Percentiles rank a stretch among this genome's conserved stretches.
Conservation (phyloP, 2,888 invertebrate species). For the Thymelicus lineola region DNA sequence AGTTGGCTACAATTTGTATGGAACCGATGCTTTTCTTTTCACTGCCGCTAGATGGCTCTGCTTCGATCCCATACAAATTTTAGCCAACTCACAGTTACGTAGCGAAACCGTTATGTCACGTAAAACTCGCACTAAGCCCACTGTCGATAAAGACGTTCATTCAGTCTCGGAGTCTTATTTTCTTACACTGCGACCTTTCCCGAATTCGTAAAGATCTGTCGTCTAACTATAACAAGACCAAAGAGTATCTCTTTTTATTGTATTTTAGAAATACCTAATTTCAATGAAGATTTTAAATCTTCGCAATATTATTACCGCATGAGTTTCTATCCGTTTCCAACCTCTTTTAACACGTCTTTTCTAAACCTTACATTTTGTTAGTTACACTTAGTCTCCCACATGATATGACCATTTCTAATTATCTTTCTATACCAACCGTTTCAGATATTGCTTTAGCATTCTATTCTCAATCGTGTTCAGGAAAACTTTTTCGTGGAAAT, state of each 20-base stretch:
- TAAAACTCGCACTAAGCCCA: no score
- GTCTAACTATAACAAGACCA: conserved; percentile 63
- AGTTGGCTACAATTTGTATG: no score
- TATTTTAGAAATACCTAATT: conserved; percentile 80
- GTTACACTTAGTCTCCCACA: conserved; percentile 71
- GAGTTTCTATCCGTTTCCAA: conserved; percentile 71
- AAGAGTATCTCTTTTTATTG: conserved; percentile 61
- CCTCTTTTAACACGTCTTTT: conserved; percentile 71
- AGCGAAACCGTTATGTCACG: no score
- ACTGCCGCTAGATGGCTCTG: no score
- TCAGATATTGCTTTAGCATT: conserved; percentile 74
- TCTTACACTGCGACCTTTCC: conserved; percentile 32
- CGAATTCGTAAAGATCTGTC: conserved; percentile 51
- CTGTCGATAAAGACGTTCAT: conserved; percentile 28
- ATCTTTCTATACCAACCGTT: conserved; percentile 64
- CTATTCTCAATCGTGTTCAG: conserved; percentile 52
- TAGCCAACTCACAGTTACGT: no score
- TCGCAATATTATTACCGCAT: conserved; percentile 69
- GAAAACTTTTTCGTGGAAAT: conserved; percentile 50
- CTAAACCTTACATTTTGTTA: conserved; percentile 70
- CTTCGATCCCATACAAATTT: no score
- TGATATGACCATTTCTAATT: conserved; percentile 79
- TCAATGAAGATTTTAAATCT: conserved; percentile 80
- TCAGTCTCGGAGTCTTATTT: conserved; percentile 30
- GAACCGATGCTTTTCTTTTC: no score